Evolutionary conservation across 2,888 invertebrate genomes (phyloP).

Genomic region (Parthenolecanium corni): DNA sequence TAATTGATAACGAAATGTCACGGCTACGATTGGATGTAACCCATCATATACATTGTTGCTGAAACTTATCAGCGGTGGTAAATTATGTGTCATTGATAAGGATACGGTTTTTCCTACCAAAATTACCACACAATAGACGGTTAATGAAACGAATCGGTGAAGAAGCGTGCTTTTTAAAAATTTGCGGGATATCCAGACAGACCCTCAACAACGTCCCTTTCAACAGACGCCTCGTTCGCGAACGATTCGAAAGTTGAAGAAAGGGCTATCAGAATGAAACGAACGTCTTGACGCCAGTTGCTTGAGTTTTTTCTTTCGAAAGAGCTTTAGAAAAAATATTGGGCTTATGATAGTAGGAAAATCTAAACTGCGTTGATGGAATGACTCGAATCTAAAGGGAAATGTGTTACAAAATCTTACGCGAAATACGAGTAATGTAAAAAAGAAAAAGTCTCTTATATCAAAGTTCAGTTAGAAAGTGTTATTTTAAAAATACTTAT

Average conservation of each 20-base stretch:
- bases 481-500: too few relatives aligned
- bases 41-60: constrained; percentile 7
- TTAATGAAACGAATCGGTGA: constrained; percentile 22
- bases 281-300: background rate
- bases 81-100: constrained; percentile 25
- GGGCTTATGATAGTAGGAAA: too few relatives aligned
- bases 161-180: constrained; percentile 20
- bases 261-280: too few relatives aligned
- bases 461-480: too few relatives aligned
- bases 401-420: too few relatives aligned
- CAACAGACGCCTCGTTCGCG: constrained; percentile 14
- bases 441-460: too few relatives aligned
- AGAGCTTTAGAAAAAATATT: too few relatives aligned
- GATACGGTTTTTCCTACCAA: constrained; percentile 15
- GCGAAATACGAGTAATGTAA: too few relatives aligned
- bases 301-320: too few relatives aligned
- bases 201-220: constrained; percentile 12
- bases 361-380: too few relatives aligned
- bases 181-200: constrained; percentile 23
- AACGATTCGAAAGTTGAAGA: background rate
- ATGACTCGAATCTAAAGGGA: too few relatives aligned
- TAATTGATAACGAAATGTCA: constrained; percentile 18
- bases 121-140: constrained; percentile 22
- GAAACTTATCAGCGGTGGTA: constrained; percentile 23
- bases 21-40: background rate